phyloP scores from a whole-genome alignment of 1,140 invertebrate species.

The Ridgeia piscesae region DNA sequence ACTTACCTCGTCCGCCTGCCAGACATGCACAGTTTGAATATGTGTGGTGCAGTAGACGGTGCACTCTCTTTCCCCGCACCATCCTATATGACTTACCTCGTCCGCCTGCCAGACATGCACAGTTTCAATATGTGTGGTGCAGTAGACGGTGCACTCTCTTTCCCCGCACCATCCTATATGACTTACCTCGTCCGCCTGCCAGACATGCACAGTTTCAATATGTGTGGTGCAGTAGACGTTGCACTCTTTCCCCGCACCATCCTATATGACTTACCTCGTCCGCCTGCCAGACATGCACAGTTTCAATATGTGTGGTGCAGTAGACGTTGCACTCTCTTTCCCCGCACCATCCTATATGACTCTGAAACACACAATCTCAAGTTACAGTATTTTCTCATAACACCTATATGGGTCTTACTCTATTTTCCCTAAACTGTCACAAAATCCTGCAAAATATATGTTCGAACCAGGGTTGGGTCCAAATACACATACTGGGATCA shows the following conservation, averaged over 20 bases:
- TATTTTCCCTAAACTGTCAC: background rate
- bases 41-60: slow-evolving; percentile 47
- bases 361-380: slow-evolving; percentile 31
- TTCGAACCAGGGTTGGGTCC: too few relatives aligned
- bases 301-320: slow-evolving; percentile 46
- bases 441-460: too few relatives aligned
- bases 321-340: slow-evolving; percentile 38
- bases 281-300: slow-evolving; percentile 46
- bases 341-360: slow-evolving; percentile 46
- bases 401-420: too few relatives aligned
- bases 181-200: slow-evolving; percentile 39
- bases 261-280: slow-evolving; percentile 26
- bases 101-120: slow-evolving; percentile 45
- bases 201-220: slow-evolving; percentile 44
- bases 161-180: slow-evolving; percentile 42
- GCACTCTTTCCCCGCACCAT: slow-evolving; percentile 40
- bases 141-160: slow-evolving; percentile 39
- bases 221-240: slow-evolving; percentile 47
- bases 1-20: slow-evolving; percentile 39
- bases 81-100: slow-evolving; percentile 32
- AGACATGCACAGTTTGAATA: slow-evolving; percentile 43
- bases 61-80: slow-evolving; percentile 39
- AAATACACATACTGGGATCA: too few relatives aligned
- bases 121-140: slow-evolving; percentile 45
- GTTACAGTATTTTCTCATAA: background rate